Evolutionary conservation across 2,797 vertebrate genomes (phyloP).

Genomic region (Melanotaenia maccullochi): DNA sequence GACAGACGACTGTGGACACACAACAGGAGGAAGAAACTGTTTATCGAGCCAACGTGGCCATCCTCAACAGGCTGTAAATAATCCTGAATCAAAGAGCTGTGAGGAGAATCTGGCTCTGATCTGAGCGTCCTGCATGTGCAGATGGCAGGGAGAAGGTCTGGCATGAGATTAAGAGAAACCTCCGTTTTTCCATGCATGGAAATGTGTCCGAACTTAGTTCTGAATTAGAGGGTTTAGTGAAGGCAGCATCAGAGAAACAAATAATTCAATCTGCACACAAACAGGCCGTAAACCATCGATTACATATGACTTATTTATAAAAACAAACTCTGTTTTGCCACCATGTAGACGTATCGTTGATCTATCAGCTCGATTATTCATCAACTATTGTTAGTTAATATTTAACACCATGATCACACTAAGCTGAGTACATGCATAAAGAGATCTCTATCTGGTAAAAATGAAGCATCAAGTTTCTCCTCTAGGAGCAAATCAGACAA

Average conservation of each 20-base stretch:
- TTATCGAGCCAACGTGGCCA: not conserved
- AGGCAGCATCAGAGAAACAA: constrained; percentile 5
- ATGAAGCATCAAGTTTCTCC: not conserved
- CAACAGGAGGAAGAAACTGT: not conserved
- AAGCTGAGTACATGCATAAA: not conserved
- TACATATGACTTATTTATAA: not conserved
- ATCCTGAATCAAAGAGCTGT: constrained; percentile 31
- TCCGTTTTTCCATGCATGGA: constrained; percentile 38
- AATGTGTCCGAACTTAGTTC: constrained; percentile 21
- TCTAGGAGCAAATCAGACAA: not conserved
- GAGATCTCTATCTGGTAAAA: not conserved
- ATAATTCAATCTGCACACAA: not conserved
- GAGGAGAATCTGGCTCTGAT: constrained; percentile 57
- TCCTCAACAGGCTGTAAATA: constrained; percentile 24
- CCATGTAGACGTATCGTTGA: not conserved
- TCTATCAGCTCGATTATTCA: not conserved
- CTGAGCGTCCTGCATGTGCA: constrained; percentile 46
- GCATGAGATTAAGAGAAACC: constrained; percentile 62
- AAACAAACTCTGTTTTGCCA: not conserved
- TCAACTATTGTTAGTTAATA: not conserved
- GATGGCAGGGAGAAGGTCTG: constrained; percentile 52
- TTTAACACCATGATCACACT: not conserved
- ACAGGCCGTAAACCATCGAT: too few relatives aligned
- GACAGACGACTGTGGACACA: constrained; percentile 3
- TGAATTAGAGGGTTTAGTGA: not conserved